Base-by-base conservation (phyloP, 23 tunicate genomes). In the Botrylloides violaceus region DNA sequence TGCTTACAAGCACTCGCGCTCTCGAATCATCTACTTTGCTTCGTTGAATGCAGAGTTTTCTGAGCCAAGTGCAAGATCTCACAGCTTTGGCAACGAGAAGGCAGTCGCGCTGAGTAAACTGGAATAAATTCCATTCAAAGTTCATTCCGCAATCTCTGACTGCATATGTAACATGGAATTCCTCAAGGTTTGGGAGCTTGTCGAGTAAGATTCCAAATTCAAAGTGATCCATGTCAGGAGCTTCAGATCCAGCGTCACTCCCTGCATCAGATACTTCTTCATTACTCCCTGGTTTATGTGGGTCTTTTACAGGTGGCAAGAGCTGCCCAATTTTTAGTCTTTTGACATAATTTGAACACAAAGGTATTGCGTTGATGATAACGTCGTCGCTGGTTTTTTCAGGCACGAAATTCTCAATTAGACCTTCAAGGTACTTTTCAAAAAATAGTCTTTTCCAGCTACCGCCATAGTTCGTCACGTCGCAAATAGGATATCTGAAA, bases 121-220 rank as follows among this genome's bases (percentile, higher is more conserved):
- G 80, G 62, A 87, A 95, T 21, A 95, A 57, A 29, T 61, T 76
- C 99, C 99, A 95, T 35, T 87, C 99, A 76, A 95, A 95, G 66
- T 95, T 95, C 99, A 95, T 95, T 19, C 99, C 99, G 70, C 88
- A 83, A 59, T 87, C 86, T 47, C 88, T 66, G 1, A 95, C 99
- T 4, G 83, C 79, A 59, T 82, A 84, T 23, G 47, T 27, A 18
- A 95, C 79, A 18, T 70, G 35, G 32, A 95, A 65, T 60, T 95
- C 96, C 63, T 87, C 87, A 39, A 95, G 60, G 61, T 87, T 66
- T 1, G 79, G 90, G 22, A 87, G 58, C 36, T 87, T 70, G 22
- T 74, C 80, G 20, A 86, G 50, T 15, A 82, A 38, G 3, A 47
- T 48, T 12, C 79, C 77, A 75, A 95, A 87, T 29, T 87, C 87